Evolutionary conservation across 2,888 invertebrate species (phyloP).

Genomic region (Lochmaea crataegi): DNA sequence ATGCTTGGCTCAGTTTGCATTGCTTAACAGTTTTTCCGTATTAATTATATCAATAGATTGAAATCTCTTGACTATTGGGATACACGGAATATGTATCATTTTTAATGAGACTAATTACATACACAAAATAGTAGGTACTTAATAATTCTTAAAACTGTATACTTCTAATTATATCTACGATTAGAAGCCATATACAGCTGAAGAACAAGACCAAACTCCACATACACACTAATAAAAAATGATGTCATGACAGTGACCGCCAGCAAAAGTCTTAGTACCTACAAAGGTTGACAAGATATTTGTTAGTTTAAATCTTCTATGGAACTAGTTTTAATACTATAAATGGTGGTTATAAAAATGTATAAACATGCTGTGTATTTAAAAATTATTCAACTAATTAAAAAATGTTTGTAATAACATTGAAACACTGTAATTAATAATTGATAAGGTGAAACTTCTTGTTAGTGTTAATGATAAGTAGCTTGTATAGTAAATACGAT

Average conservation of each 20-base stretch:
- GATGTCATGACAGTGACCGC: conserved; percentile 18
- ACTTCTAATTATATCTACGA: not conserved
- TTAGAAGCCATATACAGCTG: not conserved
- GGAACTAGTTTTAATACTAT: conserved; percentile 12
- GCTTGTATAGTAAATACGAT: too few relatives aligned
- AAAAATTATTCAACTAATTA: not conserved
- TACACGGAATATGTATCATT: too few relatives aligned
- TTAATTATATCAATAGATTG: too few relatives aligned
- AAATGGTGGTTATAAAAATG: conserved; percentile 13
- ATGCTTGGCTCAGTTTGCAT: too few relatives aligned
- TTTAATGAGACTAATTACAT: too few relatives aligned
- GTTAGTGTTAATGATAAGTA: too few relatives aligned
- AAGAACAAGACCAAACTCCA: conserved; percentile 10
- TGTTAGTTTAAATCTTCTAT: conserved; percentile 9
- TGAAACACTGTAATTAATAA: not conserved
- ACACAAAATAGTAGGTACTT: too few relatives aligned
- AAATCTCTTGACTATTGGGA: too few relatives aligned
- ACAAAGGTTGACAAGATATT: conserved; percentile 15
- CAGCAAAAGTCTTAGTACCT: not conserved
- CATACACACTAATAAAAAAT: not conserved
- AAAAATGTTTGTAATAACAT: not conserved
- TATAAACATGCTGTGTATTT: not conserved
- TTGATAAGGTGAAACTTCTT: not conserved
- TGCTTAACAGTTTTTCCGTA: too few relatives aligned
- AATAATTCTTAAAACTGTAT: too few relatives aligned